Base-by-base conservation (phyloP, 2,797 vertebrate genomes). In the Pseudochirops cupreus region DNA sequence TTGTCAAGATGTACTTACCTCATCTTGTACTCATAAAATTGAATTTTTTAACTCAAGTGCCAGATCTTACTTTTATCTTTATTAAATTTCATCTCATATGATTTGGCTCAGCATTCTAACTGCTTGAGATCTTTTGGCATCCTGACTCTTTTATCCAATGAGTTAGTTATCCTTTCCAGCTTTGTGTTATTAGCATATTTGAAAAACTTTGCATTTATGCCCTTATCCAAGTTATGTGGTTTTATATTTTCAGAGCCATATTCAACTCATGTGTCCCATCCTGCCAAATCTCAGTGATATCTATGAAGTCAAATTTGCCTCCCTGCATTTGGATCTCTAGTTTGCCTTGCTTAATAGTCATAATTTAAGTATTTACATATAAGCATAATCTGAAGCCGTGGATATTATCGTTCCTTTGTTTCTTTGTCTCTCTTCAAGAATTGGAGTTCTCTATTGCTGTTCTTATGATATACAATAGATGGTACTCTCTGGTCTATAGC, bases 351-450 rank as follows among this genome's bases (percentile, higher is more conserved):
- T 87, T 87, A 87, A 46, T 87, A 87, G 74, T 87, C 39, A 87
- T 87, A 50, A 87, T 26, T 87, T 87, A 87, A 26, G 21, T 87
- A 87, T 87, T 87, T 87, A 87, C 39, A 50, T 50, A 46, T 11
- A 87, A 50, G 39, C 39, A 87, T 87, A 46, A 87, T 87, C 74
- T 87, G 39, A 87, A 26, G 39, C 39, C 74, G 26, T 12, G 21
- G 24, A 26, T 26, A 28, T 87, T 50, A 87, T 87, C 50, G 3
- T 50, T 87, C 9, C 39, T 87, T 87, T 87, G 74, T 50, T 87
- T 87, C 74, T 50, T 93, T 93, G 46, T 90, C 94, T 97, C 24
- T 94, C 16, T 92, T 89, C 93, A 62, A 94, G 46, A 95, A 93
- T 59, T 87, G 3, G 18, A 26, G 26, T 87, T 26, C 9, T 87